Conservation (phyloP, 1,140 invertebrate genomes). For the Venustaconcha ellipsiformis region DNA sequence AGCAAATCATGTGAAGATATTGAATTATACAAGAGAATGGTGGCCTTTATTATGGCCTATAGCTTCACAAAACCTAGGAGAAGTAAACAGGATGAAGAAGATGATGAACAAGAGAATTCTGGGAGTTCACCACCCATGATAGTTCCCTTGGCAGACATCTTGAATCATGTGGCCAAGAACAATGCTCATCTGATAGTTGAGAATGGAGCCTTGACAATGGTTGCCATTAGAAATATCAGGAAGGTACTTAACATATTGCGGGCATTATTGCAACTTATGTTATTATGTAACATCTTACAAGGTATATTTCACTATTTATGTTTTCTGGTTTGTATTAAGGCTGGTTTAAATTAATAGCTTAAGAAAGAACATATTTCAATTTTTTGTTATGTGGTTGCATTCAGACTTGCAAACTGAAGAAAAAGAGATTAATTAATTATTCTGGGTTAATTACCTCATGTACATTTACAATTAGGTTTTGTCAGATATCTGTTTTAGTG, state of each 20-base stretch:
- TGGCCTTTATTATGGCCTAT: constrained; percentile 71
- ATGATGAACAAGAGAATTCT: constrained; percentile 40
- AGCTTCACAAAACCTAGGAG: constrained; percentile 67
- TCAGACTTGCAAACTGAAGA: no score
- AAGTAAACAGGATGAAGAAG: constrained; percentile 44
- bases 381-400: no score
- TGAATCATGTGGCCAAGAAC: constrained; percentile 69
- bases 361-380: no score
- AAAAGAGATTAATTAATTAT: no score
- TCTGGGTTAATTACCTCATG: no score
- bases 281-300: no score
- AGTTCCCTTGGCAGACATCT: constrained; percentile 69
- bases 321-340: no score
- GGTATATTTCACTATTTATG: no score
- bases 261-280: no score
- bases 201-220: constrained; percentile 64
- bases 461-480: no score
- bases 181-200: constrained; percentile 67
- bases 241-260: constrained; percentile 47
- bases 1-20: constrained; percentile 49
- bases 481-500: no score
- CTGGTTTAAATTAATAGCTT: no score
- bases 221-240: constrained; percentile 58
- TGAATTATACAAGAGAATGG: constrained; percentile 67
- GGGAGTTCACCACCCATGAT: constrained; percentile 62